phyloP scores from a whole-genome alignment of 1,140 invertebrate genomes.

The Muscidifurax raptorellus region DNA sequence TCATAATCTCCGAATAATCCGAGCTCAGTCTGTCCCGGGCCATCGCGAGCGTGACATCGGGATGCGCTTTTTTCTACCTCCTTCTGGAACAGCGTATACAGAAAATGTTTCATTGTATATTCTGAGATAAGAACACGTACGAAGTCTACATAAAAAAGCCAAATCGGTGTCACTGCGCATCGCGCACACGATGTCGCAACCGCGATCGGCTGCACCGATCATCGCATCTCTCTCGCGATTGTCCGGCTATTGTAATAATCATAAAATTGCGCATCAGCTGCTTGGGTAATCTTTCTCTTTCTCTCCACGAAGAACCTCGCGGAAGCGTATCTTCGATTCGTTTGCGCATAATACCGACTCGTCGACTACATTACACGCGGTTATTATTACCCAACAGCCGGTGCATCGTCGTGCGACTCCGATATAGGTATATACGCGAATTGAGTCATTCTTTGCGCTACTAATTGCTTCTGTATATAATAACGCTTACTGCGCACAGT shows the following conservation, averaged over 20 bases:
- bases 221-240: not conserved
- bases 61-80: slow-evolving; percentile 54
- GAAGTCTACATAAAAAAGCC: not conserved
- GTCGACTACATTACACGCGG: not conserved
- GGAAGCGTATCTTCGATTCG: not conserved
- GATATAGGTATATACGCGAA: too few species aligned
- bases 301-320: not conserved
- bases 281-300: not conserved
- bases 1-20: slow-evolving; percentile 70
- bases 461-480: not conserved
- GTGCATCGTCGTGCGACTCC: not conserved
- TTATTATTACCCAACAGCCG: not conserved
- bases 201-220: not conserved
- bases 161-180: slow-evolving; percentile 10
- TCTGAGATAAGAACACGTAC: too few species aligned
- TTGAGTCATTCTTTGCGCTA: not conserved
- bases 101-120: not conserved
- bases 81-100: slow-evolving; percentile 55
- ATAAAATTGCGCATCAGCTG: too few species aligned
- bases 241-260: not conserved
- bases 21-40: slow-evolving; percentile 67
- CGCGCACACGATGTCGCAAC: not conserved
- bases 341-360: not conserved
- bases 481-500: too few species aligned
- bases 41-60: slow-evolving; percentile 67